Base-by-base conservation (phyloP, 2,888 invertebrate genomes). In the Lycaena phlaeas region DNA sequence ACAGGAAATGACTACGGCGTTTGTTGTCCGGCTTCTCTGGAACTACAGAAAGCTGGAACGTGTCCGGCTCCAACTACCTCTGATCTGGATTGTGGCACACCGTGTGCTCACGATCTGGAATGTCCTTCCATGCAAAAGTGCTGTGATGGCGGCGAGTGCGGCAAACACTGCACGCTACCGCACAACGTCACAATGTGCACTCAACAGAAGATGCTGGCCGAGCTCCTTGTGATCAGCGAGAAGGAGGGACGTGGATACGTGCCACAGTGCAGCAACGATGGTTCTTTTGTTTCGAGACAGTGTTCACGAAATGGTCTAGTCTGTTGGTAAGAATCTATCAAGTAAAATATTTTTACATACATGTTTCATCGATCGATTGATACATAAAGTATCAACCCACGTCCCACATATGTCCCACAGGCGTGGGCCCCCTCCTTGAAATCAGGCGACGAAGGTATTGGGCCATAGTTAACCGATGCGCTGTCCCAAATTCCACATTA, bases 261-360 rank as follows among this genome's bases (percentile, higher is more conserved):
- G 40, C 95, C 95, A 0, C 94, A 95, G 58, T 95, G 95, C 58
- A 86, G 85, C 17, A 68, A 64, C 36, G 90, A 89, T 45, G 94
- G 95, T 0, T 86, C 88, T 38, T 95, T 93, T 64, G 81, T 89
- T 17, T 86, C 90, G 0, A 87, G 86, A 46, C 95, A 95, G 59
- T 95, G 95, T 64, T 94, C 94, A 1, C 86, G 94, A 42, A 95
- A 95, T 64, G 93, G 92, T 15, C 70, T 94, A 15, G 93, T 95
- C 49, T 95, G 95, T 64, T 95, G 95, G 95, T 82, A 27, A 61
- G 71, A 53, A 22, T 12, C 12, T 40, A 10, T 27, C n/a, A n/a
- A n/a, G n/a, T n/a, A n/a, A n/a, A n/a, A n/a, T n/a, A n/a, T n/a
- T n/a, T n/a, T n/a, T n/a, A n/a, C n/a, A n/a, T n/a, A n/a, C n/a